A percentile compares a stretch with the other conserved stretches of the same genome.
Conservation (phyloP, 2,113 vertebrate genomes). For the Andinoacara biseriatus region DNA sequence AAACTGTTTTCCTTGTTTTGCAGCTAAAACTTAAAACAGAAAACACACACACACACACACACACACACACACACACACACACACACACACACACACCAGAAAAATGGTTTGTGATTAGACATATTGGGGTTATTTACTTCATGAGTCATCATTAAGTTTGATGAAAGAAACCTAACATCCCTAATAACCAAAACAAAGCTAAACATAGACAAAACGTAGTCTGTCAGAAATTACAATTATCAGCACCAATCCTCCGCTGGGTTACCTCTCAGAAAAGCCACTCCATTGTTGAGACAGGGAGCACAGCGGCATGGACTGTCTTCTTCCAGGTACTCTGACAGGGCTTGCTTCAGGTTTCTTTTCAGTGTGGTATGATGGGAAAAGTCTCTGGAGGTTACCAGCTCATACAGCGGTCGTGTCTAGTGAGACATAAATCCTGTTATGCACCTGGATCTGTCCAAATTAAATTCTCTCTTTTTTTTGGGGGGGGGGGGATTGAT, state of each 20-base stretch:
- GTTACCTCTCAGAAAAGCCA: conserved; percentile 86
- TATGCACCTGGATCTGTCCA: not conserved
- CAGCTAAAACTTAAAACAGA: not conserved
- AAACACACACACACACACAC: no score
- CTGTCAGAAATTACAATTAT: no score
- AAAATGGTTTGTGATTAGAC: not conserved
- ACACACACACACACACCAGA: not conserved
- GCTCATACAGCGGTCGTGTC: conserved; percentile 85
- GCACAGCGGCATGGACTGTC: conserved; percentile 85
- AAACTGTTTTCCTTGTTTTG: not conserved
- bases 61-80: no score
- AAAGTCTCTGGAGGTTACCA: conserved; percentile 85
- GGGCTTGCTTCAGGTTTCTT: conserved; percentile 85
- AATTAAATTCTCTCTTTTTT: not conserved
- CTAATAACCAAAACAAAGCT: not conserved
- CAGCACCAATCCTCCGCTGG: not conserved
- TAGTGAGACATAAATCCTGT: conserved; percentile 49
- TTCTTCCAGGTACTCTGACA: conserved; percentile 87
- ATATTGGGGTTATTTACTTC: not conserved
- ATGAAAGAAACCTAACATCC: not conserved
- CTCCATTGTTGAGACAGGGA: conserved; percentile 88
- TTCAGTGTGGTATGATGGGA: conserved; percentile 75
- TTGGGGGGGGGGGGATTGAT: not conserved
- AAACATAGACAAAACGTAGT: not conserved
- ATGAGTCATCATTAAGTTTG: not conserved